Evolutionary conservation across 2,113 vertebrate species (phyloP).

Genomic region (Stegastes partitus): DNA sequence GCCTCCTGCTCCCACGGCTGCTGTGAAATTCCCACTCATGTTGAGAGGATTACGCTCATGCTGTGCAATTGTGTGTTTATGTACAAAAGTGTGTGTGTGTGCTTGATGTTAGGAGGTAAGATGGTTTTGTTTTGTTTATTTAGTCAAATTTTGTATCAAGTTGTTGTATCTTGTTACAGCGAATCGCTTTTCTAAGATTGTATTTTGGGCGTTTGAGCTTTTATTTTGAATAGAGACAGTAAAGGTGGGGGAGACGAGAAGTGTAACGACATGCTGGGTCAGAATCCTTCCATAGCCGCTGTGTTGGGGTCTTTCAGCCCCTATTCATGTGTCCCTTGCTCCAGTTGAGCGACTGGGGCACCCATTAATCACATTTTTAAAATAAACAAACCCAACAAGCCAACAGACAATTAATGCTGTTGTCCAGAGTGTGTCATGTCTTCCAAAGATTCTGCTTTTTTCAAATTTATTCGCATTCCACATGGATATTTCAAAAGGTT

Average conservation of each 20-base stretch:
- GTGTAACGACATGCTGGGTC: no score
- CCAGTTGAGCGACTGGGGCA: no score
- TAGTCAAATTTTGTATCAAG: background rate
- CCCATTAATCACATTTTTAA: no score
- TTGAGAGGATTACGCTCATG: constrained; percentile 76
- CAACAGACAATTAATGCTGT: background rate
- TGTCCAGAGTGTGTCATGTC: no score
- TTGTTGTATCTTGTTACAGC: background rate
- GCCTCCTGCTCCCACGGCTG: constrained; percentile 72
- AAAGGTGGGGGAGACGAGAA: no score
- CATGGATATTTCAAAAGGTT: background rate
- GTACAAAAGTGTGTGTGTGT: constrained; percentile 5
- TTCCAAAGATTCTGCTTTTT: no score
- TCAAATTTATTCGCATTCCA: background rate
- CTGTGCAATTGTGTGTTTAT: constrained; percentile 43
- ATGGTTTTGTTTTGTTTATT: background rate
- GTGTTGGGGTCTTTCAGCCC: no score
- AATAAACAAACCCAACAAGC: background rate
- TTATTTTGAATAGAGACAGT: no score
- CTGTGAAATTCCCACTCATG: constrained; percentile 81
- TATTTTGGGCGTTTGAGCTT: no score
- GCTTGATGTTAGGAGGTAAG: background rate
- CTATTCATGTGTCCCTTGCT: no score
- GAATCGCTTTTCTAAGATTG: background rate
- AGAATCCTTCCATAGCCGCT: no score